A percentile compares a stretch with the other conserved stretches of the same genome.
These are phyloP conservation scores for Pogonocichla stellata DNA, from an alignment of 2,113 vertebrate genomes.

Conservation along the genomic window DNA sequence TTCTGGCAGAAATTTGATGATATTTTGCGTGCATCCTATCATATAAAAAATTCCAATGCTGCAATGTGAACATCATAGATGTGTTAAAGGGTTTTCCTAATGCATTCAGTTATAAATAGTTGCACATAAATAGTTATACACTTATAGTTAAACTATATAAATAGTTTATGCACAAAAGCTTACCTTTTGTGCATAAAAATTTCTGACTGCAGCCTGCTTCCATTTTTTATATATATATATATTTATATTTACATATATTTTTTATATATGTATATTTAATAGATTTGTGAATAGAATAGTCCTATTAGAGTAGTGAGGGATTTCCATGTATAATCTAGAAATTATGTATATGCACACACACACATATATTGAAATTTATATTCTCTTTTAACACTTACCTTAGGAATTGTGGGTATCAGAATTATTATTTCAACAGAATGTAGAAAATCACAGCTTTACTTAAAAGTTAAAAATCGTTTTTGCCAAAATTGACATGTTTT, in stretches of 20 bases:
- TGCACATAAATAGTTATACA: background rate
- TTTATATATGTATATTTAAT: too few relatives aligned
- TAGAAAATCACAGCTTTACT: background rate
- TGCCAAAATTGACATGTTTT: background rate
- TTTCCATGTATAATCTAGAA: background rate
- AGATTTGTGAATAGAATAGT: background rate
- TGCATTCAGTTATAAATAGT: background rate
- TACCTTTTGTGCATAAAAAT: background rate
- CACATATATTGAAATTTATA: background rate
- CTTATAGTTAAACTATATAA: too few relatives aligned
- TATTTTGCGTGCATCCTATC: background rate
- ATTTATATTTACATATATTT: too few relatives aligned
- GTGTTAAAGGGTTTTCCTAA: background rate
- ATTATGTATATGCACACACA: background rate
- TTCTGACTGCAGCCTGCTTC: background rate
- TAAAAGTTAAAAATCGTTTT: background rate
- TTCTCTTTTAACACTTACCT: background rate
- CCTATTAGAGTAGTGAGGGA: background rate
- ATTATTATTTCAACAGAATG: background rate
- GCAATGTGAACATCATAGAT: background rate
- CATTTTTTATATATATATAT: too few relatives aligned
- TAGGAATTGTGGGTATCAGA: background rate
- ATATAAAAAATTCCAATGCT: background rate
- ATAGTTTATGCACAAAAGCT: too few relatives aligned
- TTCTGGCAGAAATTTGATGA: background rate